Base-by-base conservation (phyloP, 2,888 invertebrate species). In the Tortricodes alternella region DNA sequence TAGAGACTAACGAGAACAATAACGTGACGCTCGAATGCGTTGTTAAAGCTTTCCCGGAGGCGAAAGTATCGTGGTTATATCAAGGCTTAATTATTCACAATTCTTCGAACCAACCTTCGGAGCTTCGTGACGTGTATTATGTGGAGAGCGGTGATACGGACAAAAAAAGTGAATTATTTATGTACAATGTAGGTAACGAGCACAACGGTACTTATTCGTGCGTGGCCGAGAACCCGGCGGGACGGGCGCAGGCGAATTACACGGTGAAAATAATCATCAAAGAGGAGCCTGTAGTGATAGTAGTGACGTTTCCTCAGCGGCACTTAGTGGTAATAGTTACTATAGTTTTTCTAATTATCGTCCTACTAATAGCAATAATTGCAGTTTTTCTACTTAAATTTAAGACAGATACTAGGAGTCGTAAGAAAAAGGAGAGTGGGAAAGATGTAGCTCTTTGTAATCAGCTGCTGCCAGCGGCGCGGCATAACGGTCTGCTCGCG, bases 161-260 rank as follows among this genome's bases (percentile, higher is more conserved):
- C 72, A 95, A 95, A 82, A 93, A 93, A 64, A 95, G 95, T 71
- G 95, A 96, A 81, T 91, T 96, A 55, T 94, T 95, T 72, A 95
- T 96, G 68, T 94, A 94, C 71, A 95, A 95, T 76, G 94, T 95
- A 16, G 94, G 94, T 24, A 92, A 92, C 32, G 95, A 95, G 62
- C 96, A 97, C 74, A 96, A 97, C 71, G 97, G 97, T 3, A 96
- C 95, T 6, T 97, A 96, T 76, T 93, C 95, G 2, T 98, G 97
- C 79, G 92, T 95, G 9, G 97, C 97, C 0, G 96, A 96, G 73
- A 97, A 97, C 78, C 93, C 94, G 11, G 97, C 97, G 0, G 97
- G 97, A 9, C 92, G 92, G 56, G 92, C 94, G 0, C 94, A 93
- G 64, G 94, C 95, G 57, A 97, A 97, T 80, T 96, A 96, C 68